These are phyloP conservation scores for Hestina assimilis DNA, from an alignment of 1,140 invertebrate genomes.

Conservation along the genomic window DNA sequence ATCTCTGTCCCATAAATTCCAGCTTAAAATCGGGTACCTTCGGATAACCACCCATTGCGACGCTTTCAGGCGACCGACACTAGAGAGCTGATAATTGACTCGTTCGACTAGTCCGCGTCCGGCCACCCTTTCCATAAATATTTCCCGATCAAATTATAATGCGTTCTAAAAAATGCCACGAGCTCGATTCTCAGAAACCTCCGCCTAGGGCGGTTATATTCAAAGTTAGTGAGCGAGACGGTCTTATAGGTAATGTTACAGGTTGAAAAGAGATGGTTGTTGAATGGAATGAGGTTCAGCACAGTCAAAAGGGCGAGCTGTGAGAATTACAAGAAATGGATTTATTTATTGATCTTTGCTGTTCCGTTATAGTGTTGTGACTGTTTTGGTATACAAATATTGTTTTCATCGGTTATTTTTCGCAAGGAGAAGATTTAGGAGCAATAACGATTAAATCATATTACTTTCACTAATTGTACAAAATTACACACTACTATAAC, in stretches of 20 bases:
- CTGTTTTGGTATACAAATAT: background rate
- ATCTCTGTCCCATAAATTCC: constrained; percentile 66
- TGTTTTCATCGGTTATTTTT: background rate
- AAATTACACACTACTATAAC: too few relatives aligned
- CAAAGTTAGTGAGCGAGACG: constrained; percentile 54
- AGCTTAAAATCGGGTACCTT: constrained; percentile 48
- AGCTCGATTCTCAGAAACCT: constrained; percentile 66
- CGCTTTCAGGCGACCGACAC: constrained; percentile 56
- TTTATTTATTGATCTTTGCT: constrained; percentile 72
- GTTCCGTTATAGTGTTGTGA: constrained; percentile 58
- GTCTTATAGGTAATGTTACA: background rate
- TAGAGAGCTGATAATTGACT: constrained; percentile 70
- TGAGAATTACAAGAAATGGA: constrained; percentile 75
- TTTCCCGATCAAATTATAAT: constrained; percentile 78
- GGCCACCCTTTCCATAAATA: constrained; percentile 76
- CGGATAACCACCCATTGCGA: constrained; percentile 67
- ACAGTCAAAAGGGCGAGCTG: constrained; percentile 56
- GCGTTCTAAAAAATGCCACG: constrained; percentile 72
- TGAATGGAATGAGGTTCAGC: constrained; percentile 68
- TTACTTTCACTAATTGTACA: too few relatives aligned
- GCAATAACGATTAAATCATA: background rate
- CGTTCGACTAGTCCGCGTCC: constrained; percentile 63
- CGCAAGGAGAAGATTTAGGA: background rate
- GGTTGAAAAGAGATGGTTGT: constrained; percentile 44
- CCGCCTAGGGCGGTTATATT: constrained; percentile 65